Conservation (phyloP, 2,888 invertebrate genomes). For the Carpatolechia fugitivella region DNA sequence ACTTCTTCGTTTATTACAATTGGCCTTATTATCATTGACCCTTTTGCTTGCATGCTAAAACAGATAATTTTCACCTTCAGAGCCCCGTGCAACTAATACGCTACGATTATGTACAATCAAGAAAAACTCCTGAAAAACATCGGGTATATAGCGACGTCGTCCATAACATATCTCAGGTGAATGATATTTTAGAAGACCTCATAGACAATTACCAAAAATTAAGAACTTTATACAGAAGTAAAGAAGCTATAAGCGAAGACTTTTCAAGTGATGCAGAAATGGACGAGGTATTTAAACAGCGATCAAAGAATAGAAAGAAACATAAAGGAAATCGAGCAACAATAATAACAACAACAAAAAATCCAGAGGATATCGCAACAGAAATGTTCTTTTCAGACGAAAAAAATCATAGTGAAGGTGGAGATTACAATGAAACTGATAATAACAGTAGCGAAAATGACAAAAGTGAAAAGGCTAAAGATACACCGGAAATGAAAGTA, state of each 20-base stretch:
- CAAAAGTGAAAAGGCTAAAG: not conserved
- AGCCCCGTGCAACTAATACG: no score
- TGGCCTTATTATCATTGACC: no score
- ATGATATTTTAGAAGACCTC: conserved; percentile 47
- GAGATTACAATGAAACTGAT: not conserved
- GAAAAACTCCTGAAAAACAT: conserved; percentile 22
- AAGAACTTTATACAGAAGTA: conserved; percentile 40
- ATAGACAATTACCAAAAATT: conserved; percentile 51
- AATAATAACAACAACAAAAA: not conserved
- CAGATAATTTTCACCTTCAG: not conserved
- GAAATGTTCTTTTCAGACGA: conserved; percentile 8
- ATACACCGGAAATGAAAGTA: no score
- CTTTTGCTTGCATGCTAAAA: not conserved
- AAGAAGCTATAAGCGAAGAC: conserved; percentile 31
- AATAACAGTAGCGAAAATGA: not conserved
- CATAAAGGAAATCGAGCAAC: not conserved
- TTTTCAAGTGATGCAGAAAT: conserved; percentile 30
- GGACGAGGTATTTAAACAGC: conserved; percentile 26
- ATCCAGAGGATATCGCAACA: not conserved
- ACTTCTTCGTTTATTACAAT: no score
- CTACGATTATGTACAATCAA: conserved; percentile 4
- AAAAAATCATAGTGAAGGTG: not conserved
- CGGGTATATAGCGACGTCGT: conserved; percentile 37
- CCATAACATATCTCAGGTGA: conserved; percentile 55
- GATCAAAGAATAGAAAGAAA: not conserved